phyloP scores from a whole-genome alignment of 2,797 vertebrate species.

The Cirrhinus molitorella region DNA sequence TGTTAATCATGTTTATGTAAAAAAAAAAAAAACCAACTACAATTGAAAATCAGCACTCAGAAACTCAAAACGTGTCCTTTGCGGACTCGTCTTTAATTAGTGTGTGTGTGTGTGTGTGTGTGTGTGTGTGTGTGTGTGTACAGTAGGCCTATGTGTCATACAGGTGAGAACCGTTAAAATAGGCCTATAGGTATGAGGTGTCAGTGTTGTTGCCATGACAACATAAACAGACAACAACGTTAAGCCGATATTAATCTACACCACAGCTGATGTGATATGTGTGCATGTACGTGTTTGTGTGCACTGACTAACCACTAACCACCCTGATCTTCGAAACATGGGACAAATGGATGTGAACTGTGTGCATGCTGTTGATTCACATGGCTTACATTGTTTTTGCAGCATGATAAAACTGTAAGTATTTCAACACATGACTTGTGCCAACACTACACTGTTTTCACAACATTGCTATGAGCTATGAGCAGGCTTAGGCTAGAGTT shows the following conservation, averaged over 20 bases:
- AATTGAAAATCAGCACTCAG: no score
- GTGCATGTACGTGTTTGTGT: conserved; percentile 24
- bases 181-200: conserved; percentile 64
- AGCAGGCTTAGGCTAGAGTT: conserved; percentile 7
- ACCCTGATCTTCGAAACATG: neutral
- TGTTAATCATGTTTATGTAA: neutral
- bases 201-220: conserved; percentile 70
- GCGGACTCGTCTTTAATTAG: no score
- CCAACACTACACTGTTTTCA: conserved; percentile 23
- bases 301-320: conserved; percentile 14
- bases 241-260: conserved; percentile 72
- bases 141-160: conserved; percentile 51
- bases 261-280: conserved; percentile 67
- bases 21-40: no score
- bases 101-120: no score
- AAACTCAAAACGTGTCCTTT: no score
- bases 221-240: conserved; percentile 67
- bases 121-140: no score
- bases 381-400: neutral
- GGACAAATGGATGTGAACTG: conserved; percentile 52
- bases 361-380: conserved; percentile 16
- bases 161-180: conserved; percentile 59
- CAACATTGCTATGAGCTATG: conserved; percentile 27
- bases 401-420: neutral
- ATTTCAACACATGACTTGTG: conserved; percentile 12